phyloP scores from a whole-genome alignment of 2,113 vertebrate species.

The Lagenorhynchus albirostris region DNA sequence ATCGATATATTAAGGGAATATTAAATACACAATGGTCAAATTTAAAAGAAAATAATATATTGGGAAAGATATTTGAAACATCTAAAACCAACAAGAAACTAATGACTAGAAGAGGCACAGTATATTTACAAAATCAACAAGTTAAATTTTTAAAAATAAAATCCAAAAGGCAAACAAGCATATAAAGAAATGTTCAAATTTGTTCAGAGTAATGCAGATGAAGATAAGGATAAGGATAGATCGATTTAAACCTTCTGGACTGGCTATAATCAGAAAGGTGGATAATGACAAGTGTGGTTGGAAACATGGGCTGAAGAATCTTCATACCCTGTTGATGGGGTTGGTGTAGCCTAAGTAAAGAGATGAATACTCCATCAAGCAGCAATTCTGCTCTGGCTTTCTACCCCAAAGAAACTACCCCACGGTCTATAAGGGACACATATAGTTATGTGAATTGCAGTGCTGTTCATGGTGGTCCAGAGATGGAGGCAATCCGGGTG shows the following conservation, averaged over 20 bases:
- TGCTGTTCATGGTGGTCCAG: background rate
- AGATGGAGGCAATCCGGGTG: rapidly evolving
- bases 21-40: background rate
- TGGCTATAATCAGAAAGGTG: background rate
- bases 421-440: background rate
- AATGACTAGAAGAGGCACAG: background rate
- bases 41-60: background rate
- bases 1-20: background rate
- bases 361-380: background rate
- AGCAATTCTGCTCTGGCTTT: background rate
- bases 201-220: background rate
- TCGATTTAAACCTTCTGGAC: background rate
- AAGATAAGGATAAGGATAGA: background rate
- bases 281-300: background rate
- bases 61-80: background rate
- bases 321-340: background rate
- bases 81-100: background rate
- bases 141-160: background rate
- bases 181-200: background rate
- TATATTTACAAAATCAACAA: background rate
- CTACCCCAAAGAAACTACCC: background rate
- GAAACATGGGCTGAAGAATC: background rate
- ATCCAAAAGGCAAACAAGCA: background rate
- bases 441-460: background rate
- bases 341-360: background rate